phyloP scores from a whole-genome alignment of 1,140 invertebrate species.

The Lasioglossum albipes region DNA sequence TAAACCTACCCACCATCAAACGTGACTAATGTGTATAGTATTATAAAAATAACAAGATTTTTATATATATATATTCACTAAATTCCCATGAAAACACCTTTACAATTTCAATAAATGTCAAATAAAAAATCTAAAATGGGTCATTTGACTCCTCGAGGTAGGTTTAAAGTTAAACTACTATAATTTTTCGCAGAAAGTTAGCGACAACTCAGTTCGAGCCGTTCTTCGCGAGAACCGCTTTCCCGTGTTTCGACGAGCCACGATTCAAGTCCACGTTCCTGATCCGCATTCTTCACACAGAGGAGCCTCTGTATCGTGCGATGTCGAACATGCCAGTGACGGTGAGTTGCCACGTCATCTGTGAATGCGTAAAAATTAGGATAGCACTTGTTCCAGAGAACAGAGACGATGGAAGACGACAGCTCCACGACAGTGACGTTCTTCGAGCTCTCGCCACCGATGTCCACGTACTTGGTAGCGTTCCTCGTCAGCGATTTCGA shows the following conservation, averaged over 20 bases:
- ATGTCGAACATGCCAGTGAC: constrained; percentile 38
- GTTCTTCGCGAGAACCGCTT: constrained; percentile 90
- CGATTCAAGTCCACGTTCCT: constrained; percentile 90
- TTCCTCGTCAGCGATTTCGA: constrained; percentile 88
- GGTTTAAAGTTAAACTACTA: no score
- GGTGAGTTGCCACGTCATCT: neutral
- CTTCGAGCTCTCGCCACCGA: constrained; percentile 86
- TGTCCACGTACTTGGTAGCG: constrained; percentile 92
- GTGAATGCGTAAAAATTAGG: neutral
- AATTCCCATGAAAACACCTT: no score
- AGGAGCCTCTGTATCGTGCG: constrained; percentile 74
- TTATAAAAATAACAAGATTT: no score
- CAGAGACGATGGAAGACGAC: constrained; percentile 83
- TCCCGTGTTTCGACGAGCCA: constrained; percentile 97
- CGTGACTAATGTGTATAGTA: no score
- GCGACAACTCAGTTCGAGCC: constrained; percentile 93
- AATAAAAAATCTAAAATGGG: no score
- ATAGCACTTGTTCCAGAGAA: neutral
- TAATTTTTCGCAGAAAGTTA: constrained; percentile 79
- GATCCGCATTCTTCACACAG: constrained; percentile 82
- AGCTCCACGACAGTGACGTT: constrained; percentile 83
- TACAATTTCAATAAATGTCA: no score
- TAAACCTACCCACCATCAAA: no score
- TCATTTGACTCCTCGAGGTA: no score
- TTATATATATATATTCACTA: no score